Percentiles rank a stretch among this genome's conserved stretches.
phyloP scores from a whole-genome alignment of 35 echinoderm and acorn worm species.

The Apostichopus californicus region DNA sequence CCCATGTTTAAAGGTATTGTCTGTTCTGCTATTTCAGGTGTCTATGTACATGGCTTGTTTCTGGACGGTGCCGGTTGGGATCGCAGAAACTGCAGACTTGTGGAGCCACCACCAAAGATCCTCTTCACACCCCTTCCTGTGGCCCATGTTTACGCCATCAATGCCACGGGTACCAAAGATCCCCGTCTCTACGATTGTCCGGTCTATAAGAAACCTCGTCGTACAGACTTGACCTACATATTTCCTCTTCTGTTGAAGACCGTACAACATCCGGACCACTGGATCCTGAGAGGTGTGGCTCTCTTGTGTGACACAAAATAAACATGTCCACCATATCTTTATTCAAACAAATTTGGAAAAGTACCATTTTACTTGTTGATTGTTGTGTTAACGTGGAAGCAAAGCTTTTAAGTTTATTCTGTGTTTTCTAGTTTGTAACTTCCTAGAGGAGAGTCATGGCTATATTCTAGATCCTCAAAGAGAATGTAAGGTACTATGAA shows the following conservation, averaged over 20 bases:
- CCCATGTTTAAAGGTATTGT: background rate
- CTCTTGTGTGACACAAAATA: slow-evolving; percentile 96
- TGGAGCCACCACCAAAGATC: slow-evolving; percentile 92
- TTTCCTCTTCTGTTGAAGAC: slow-evolving; percentile 96
- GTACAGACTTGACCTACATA: slow-evolving; percentile 97
- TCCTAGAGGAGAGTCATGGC: too few relatives aligned
- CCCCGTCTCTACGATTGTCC: slow-evolving; percentile 95
- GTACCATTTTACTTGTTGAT: too few relatives aligned
- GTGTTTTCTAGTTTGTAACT: too few relatives aligned
- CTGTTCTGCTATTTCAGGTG: slow-evolving; percentile 49
- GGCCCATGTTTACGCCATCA: slow-evolving; percentile 96
- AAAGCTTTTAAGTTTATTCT: too few relatives aligned
- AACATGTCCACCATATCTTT: background rate
- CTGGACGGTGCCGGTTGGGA: slow-evolving; percentile 99
- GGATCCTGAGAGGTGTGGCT: slow-evolving; percentile 96
- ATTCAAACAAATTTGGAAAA: too few relatives aligned
- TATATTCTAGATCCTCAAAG: too few relatives aligned
- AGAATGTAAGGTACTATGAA: too few relatives aligned
- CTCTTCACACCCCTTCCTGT: slow-evolving; percentile 95
- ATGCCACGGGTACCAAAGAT: slow-evolving; percentile 77
- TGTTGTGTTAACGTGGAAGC: too few relatives aligned
- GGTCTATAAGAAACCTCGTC: slow-evolving; percentile 90
- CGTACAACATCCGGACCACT: slow-evolving; percentile 96
- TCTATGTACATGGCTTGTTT: slow-evolving; percentile 94
- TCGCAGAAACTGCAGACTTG: slow-evolving; percentile 93